Evolutionary conservation across 2,797 vertebrate genomes (phyloP).

Genomic region (Rhabdophis nuchalis): DNA sequence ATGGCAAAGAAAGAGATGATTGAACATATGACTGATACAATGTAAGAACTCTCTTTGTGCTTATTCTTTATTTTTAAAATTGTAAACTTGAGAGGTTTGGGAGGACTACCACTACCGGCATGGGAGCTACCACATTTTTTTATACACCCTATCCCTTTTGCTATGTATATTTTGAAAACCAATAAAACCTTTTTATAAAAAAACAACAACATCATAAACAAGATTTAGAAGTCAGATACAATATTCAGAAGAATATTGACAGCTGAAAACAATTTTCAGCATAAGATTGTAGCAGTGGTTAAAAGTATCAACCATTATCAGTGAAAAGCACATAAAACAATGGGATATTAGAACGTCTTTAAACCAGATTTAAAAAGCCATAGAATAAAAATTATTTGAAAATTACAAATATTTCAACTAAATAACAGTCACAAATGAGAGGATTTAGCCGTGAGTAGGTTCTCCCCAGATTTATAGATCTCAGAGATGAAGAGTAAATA

Average conservation of each 20-base stretch:
- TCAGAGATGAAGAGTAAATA: background rate
- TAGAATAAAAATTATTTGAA: background rate
- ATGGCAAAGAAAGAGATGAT: no score
- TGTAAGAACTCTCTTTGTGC: no score
- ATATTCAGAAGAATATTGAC: background rate
- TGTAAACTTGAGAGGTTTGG: no score
- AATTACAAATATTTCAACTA: background rate
- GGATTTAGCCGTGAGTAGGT: background rate
- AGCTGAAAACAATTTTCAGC: background rate
- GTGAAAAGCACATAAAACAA: background rate
- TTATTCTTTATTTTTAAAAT: no score
- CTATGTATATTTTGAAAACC: no score
- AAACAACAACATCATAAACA: background rate
- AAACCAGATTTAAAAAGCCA: background rate
- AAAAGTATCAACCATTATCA: background rate
- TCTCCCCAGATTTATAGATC: background rate
- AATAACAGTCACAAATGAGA: background rate
- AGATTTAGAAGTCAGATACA: background rate
- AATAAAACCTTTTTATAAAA: no score
- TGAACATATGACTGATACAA: no score
- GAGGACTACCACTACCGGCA: no score
- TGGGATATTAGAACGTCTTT: background rate
- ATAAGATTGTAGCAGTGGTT: background rate
- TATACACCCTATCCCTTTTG: no score
- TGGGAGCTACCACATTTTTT: no score